Evolutionary conservation across 2,113 vertebrate genomes (phyloP), one percentile per base, ranked within the genome.

Genomic region (Microtus oregoni): DNA sequence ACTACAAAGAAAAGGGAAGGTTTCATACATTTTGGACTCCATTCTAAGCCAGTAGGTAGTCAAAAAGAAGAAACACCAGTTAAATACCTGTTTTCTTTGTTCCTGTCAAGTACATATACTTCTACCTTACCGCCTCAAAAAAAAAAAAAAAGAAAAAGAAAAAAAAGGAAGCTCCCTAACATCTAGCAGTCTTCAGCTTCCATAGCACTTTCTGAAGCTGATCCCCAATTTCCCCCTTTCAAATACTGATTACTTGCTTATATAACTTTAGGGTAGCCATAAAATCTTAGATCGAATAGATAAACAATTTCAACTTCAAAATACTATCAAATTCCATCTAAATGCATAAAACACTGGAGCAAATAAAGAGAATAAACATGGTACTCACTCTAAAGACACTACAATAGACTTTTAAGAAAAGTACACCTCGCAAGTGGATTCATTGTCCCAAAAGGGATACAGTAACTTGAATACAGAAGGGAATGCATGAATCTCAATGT

Each of bases 11-110:
- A 75, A 52, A 10, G 22, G 38, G 47, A 78, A 91, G 88, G 55
- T 7, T 35, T 92, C 67, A 41, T 38, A 94, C 19, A 92, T 94
- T 94, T 44, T 55, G n/a, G 78, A 94, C 81, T 97, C 83, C 65
- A 89, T 91, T 97, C 83, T 94, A 97, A 94, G 91, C 86, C 77
- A 97, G 47, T 61, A 90, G 79, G 82, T 86, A 86, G 86, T 72
- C 67, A 95, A 91, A 83, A 97, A 92, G n/a, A 85, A 92, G 19
- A 70, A 72, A 55, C 55, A 87, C 72, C 90, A 83, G 50, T 93
- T 95, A 52, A 72, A 38, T 52, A 55, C 67, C 90, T 86, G 63
- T 92, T 96, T 94, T 95, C 94, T 97, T 92, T 96, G 92, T 93
- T 96, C 35, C 85, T 93, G 65, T 97, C 41, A 93, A 17, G 44